Conservation (phyloP, 2,113 vertebrate genomes). For the Heliornis fulica region DNA sequence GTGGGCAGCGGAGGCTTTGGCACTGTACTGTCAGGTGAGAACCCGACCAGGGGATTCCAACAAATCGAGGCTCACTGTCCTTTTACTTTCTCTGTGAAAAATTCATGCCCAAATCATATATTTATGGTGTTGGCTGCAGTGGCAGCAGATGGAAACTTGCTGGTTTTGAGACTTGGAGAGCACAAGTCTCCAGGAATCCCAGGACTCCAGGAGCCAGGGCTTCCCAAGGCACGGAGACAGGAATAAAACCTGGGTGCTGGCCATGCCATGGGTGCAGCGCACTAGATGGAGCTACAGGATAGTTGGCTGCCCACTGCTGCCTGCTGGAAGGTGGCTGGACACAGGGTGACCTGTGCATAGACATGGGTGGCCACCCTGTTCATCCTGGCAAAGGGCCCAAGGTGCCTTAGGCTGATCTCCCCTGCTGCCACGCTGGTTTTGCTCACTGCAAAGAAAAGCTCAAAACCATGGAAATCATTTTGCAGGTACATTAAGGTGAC, state of each 20-base stretch:
- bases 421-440: background rate
- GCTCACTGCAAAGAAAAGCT: background rate
- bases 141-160: fast-evolving
- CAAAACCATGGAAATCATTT: background rate
- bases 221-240: fast-evolving
- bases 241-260: background rate
- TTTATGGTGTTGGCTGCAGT: background rate
- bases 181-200: background rate
- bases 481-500: no score
- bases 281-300: slow-evolving; percentile 1
- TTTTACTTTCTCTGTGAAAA: no score
- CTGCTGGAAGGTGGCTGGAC: background rate
- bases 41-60: background rate
- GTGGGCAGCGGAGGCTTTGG: background rate
- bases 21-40: background rate
- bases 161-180: fast-evolving
- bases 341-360: fast-evolving
- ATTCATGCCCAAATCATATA: background rate
- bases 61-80: background rate
- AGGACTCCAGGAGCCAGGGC: background rate
- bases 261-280: background rate
- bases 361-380: background rate
- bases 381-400: background rate
- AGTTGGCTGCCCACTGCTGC: background rate
- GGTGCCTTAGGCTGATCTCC: background rate